Evolutionary conservation across 2,888 invertebrate species (phyloP), one percentile per base, ranked within the genome.

Genomic region (Patella pellucida): DNA sequence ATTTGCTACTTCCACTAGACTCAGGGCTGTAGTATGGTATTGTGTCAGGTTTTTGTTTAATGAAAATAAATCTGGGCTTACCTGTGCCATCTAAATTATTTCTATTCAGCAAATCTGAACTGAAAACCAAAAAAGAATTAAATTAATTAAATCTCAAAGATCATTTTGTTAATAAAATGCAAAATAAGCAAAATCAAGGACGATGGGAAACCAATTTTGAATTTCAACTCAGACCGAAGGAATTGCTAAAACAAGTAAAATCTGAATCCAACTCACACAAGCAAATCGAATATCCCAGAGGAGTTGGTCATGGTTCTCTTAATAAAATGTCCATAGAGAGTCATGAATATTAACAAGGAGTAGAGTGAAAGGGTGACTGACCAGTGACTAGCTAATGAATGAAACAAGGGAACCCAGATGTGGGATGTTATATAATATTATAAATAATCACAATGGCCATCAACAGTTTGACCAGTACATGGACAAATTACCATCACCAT

Each of bases 11-110:
- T 41, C 41, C 41, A 41, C 9, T 41, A 41, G 41, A 41, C 41
- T 41, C 1, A 41, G 41, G 41, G 41, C 7, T 41, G 1, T 9
- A 41, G 41, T 41, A 9, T 41, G 41, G 7, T 9, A 41, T 41
- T 41, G 41, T 41, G 41, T 41, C 41, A 41, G 9, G 7, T 41
- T 41, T 41, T 41, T 62, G 15, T 62, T 12, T 9, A 19, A 62
- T 62, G 5, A 12, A 62, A 16, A 15, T 19, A 62, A 5, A 62
- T 15, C 14, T 19, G 9, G 23, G 23, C 62, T 12, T 62, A 62
- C 62, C 62, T 62, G 19, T 62, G 62, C 62, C 62, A 62, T 62
- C 62, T 62, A 62, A 23, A 23, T 62, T 62, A 62, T 62, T 62
- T 62, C 62, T 62, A 23, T 62, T 62, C 14, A 62, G 23, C 62